These are phyloP conservation scores for Sylvia atricapilla DNA, from an alignment of 2,113 vertebrate genomes.

Conservation along the genomic window DNA sequence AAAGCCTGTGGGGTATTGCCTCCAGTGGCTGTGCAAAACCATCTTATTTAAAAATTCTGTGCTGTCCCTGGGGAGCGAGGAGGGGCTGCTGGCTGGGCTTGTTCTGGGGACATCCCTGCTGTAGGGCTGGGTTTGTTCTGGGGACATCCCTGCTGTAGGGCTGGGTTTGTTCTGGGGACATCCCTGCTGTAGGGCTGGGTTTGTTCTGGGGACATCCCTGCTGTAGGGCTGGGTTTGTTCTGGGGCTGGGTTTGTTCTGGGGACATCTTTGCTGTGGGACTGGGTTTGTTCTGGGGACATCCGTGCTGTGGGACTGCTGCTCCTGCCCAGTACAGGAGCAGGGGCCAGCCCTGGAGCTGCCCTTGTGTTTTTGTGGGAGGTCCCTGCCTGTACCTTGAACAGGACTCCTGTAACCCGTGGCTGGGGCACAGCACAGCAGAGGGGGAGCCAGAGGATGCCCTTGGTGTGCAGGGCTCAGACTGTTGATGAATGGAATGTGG, in stretches of 20 bases:
- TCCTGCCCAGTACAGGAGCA: background rate
- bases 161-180: background rate
- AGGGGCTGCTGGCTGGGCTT: background rate
- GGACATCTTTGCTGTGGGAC: accelerated
- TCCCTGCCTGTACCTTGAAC: background rate
- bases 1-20: background rate
- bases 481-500: accelerated
- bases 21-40: background rate
- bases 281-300: background rate
- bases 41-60: background rate
- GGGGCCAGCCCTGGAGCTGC: accelerated
- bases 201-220: background rate
- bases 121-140: background rate
- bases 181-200: background rate
- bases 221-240: too few species aligned
- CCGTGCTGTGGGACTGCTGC: background rate
- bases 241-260: too few species aligned
- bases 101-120: background rate
- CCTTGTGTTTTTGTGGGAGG: background rate
- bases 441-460: accelerated
- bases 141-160: background rate
- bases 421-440: accelerated
- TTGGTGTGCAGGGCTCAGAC: background rate
- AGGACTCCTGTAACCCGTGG: accelerated
- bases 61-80: accelerated